Conservation (phyloP, 2,888 invertebrate genomes). For the Epicampocera succincta region DNA sequence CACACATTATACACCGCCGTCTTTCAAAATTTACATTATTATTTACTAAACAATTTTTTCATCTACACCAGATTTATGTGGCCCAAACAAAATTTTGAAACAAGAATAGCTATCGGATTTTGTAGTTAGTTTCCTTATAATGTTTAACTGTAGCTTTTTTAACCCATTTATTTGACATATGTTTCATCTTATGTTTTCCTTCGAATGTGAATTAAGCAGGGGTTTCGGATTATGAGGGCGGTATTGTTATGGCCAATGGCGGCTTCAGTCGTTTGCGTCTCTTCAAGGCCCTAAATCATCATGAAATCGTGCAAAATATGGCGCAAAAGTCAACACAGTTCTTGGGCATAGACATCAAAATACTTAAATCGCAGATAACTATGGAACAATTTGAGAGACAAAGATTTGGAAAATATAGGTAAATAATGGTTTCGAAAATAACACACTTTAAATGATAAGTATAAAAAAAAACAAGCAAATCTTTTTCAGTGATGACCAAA, state of each 20-base stretch:
- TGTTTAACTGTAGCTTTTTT: conserved; percentile 50
- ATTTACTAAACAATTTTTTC: not conserved
- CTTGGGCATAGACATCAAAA: conserved; percentile 91
- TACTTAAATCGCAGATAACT: conserved; percentile 90
- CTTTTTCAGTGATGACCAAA: conserved; percentile 91
- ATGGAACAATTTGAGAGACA: conserved; percentile 93
- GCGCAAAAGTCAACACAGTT: conserved; percentile 90
- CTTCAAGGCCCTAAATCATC: conserved; percentile 92
- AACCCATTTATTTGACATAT: conserved; percentile 61
- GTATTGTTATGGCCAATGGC: conserved; percentile 94
- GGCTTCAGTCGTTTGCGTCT: conserved; percentile 95
- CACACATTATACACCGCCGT: too few relatives aligned
- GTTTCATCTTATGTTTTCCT: conserved; percentile 70
- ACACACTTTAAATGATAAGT: too few relatives aligned
- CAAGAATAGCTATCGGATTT: conserved; percentile 53
- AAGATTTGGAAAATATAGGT: conserved; percentile 96
- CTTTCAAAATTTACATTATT: not conserved
- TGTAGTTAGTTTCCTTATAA: conserved; percentile 43
- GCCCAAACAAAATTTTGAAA: conserved; percentile 38
- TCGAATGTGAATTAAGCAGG: conserved; percentile 82
- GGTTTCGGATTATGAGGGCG: conserved; percentile 94
- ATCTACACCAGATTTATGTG: not conserved
- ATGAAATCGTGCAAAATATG: conserved; percentile 93
- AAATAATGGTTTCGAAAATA: conserved; percentile 68
- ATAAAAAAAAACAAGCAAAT: not conserved